Percentiles rank a stretch among this genome's conserved stretches.
phyloP scores from a whole-genome alignment of 2,888 invertebrate genomes.

The Neocrepidodera transversa region DNA sequence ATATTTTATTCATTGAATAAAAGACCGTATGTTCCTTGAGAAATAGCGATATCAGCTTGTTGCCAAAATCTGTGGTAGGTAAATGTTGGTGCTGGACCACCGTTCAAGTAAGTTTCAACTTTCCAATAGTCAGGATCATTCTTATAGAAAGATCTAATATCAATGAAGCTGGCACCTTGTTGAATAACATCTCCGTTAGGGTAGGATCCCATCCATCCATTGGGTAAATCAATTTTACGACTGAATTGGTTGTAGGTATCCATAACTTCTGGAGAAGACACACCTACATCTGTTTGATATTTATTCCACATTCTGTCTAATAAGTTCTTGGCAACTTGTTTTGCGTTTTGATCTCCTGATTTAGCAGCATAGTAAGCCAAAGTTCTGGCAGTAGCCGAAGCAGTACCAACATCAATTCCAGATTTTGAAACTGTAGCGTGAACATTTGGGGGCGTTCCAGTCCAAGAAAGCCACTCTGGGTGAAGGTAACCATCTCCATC shows the following conservation, averaged over 20 bases:
- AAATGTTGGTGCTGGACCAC: slow-evolving; percentile 41
- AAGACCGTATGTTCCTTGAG: slow-evolving; percentile 41
- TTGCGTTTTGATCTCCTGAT: slow-evolving; percentile 37
- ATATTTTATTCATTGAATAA: slow-evolving; percentile 43
- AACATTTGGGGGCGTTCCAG: slow-evolving; percentile 42
- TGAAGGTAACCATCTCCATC: slow-evolving; percentile 37
- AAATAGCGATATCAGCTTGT: slow-evolving; percentile 43
- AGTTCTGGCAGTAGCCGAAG: slow-evolving; percentile 43
- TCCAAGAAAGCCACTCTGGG: slow-evolving; percentile 41
- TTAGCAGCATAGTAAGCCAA: slow-evolving; percentile 45
- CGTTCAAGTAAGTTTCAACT: slow-evolving; percentile 39
- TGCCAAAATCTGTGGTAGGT: slow-evolving; percentile 45
- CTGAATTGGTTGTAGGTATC: slow-evolving; percentile 43
- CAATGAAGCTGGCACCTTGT: slow-evolving; percentile 40
- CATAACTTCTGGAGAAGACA: slow-evolving; percentile 39
- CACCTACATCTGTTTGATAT: slow-evolving; percentile 38
- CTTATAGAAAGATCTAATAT: slow-evolving; percentile 42
- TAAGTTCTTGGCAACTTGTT: slow-evolving; percentile 38
- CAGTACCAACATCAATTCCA: slow-evolving; percentile 42
- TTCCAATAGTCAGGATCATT: slow-evolving; percentile 41
- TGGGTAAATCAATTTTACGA: slow-evolving; percentile 43
- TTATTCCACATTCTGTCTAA: slow-evolving; percentile 41
- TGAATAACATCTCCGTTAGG: slow-evolving; percentile 44
- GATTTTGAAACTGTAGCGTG: slow-evolving; percentile 38
- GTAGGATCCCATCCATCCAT: slow-evolving; percentile 43